Conservation (phyloP, 2,888 invertebrate genomes). For the Dorcus parallelipipedus region DNA sequence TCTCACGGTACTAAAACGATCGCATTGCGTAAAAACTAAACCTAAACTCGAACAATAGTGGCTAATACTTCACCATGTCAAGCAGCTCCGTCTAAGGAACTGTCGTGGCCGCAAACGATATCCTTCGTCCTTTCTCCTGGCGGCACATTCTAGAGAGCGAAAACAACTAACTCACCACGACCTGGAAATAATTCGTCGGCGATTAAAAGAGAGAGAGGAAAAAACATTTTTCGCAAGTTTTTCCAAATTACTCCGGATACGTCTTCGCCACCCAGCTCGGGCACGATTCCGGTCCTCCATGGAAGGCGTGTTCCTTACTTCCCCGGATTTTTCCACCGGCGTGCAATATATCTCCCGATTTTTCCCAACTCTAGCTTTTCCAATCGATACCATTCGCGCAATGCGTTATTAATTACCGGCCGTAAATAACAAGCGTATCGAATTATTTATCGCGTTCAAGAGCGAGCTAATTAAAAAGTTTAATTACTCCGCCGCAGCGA, state of each 20-base stretch:
- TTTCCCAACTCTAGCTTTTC: neutral
- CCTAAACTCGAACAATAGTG: slow-evolving; percentile 25
- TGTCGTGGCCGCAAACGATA: slow-evolving; percentile 12
- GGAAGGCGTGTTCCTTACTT: slow-evolving; percentile 2
- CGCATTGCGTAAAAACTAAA: slow-evolving; percentile 11
- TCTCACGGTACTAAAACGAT: slow-evolving; percentile 25
- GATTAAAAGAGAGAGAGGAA: too few species aligned
- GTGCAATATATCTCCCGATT: neutral
- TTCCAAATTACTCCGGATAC: too few species aligned
- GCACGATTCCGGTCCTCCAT: neutral
- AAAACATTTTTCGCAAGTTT: too few species aligned
- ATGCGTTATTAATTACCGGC: slow-evolving; percentile 9
- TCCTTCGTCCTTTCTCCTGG: slow-evolving; percentile 12
- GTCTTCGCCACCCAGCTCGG: slow-evolving; percentile 4
- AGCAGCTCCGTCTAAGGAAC: slow-evolving; percentile 21
- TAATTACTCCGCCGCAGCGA: slow-evolving; percentile 8
- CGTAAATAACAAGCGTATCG: slow-evolving; percentile 5
- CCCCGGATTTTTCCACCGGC: neutral
- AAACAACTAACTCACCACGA: too few species aligned
- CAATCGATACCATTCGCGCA: slow-evolving; percentile 7
- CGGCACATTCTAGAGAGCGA: neutral
- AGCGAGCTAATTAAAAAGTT: slow-evolving; percentile 14
- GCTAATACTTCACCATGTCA: slow-evolving; percentile 26
- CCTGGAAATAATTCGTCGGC: too few species aligned
- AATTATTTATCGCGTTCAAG: slow-evolving; percentile 11